Evolutionary conservation across 1,140 invertebrate species (phyloP), one percentile per base, ranked within the genome.

Genomic region (Caenorhabditis inopinata): DNA sequence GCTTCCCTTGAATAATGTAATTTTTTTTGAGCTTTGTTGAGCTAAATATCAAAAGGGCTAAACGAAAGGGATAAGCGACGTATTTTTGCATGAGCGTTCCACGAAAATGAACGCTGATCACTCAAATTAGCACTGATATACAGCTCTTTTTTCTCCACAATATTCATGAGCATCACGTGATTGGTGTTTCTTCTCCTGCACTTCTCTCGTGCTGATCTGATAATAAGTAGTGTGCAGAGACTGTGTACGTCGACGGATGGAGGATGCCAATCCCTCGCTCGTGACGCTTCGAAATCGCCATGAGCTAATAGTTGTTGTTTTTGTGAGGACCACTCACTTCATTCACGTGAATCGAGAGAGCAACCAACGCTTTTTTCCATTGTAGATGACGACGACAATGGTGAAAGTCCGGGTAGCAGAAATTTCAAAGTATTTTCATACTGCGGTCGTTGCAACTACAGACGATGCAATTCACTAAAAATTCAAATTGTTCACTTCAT

Each of bases 111-210:
- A 38, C 32, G 21, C 25, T 38, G 38, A 62, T 32, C 27, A 62
- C 29, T 21, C 29, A 29, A n/a, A 68, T 38, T 3, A 38, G 32
- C 5, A 42, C 38, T n/a, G 27, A 29, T 68, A 38, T 68, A n/a
- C 32, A 6, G n/a, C 7, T 29, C 3, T 38, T 68, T 27, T 29
- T n/a, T 35, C 5, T 2, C 32, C 7, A 25, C 49, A 42, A 42
- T 14, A 42, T 7, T 42, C 1, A 7, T 3, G 1, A n/a, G 51
- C 16, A n/a, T 38, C 58, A 38, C 58, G 58, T 68, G 58, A 68
- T 68, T 32, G 38, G 38, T 68, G 58, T 68, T 38, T 68, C 38
- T 68, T 68, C 58, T 68, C 58, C 38, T 32, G 58, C 38, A 68
- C 58, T 68, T 32, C 35, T 68, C 58, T 68, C 58, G 38, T 5